These are phyloP conservation scores for Mnemiopsis leidyi DNA, from an alignment of 37 sponge, comb jelly and placozoan genomes.

Conservation along the genomic window DNA sequence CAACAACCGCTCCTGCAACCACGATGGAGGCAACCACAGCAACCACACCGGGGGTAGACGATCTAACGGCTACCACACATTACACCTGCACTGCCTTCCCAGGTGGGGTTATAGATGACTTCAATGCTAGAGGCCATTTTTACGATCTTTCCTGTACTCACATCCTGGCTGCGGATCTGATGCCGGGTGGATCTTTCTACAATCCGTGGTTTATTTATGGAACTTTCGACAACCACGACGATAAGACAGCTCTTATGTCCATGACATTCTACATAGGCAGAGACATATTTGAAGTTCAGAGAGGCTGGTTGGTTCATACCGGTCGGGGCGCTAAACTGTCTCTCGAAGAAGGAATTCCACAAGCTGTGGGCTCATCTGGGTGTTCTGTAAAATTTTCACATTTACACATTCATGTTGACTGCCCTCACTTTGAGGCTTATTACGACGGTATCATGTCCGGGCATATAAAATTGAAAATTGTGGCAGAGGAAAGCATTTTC, in stretches of 20 bases:
- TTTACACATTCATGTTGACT: neutral
- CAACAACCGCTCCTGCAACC: neutral
- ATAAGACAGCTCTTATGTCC: neutral
- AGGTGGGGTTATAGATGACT: neutral
- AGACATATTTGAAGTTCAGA: neutral
- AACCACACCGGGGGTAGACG: neutral
- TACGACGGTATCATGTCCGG: conserved; percentile 43
- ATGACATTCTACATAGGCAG: conserved; percentile 32
- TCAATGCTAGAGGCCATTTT: neutral
- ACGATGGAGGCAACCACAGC: neutral
- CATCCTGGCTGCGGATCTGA: conserved; percentile 14
- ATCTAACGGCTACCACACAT: neutral
- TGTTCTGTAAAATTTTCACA: neutral
- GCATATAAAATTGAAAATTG: neutral
- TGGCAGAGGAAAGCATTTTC: neutral
- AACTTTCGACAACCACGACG: neutral
- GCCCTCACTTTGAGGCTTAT: neutral
- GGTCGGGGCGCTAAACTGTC: neutral
- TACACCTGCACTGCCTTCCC: conserved; percentile 18
- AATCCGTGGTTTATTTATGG: conserved; percentile 26
- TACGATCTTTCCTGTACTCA: conserved; percentile 46
- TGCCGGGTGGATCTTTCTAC: neutral
- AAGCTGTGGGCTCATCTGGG: neutral
- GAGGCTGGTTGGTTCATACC: neutral
- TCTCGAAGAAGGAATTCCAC: neutral